These are phyloP conservation scores for Apolygus lucorum DNA, from an alignment of 1,140 invertebrate genomes.

Conservation along the genomic window DNA sequence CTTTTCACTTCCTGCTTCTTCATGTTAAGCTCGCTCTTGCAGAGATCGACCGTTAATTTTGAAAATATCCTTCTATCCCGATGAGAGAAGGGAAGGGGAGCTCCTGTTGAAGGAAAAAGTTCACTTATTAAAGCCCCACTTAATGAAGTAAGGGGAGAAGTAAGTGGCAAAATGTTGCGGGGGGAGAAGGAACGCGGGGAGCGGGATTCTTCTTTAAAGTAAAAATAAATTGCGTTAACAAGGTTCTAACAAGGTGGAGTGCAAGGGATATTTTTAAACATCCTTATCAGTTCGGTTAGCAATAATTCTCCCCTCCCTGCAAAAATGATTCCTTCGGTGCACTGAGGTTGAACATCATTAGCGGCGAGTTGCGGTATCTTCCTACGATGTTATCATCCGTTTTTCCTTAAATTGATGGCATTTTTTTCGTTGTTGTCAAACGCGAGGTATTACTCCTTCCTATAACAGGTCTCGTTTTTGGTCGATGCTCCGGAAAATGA, in stretches of 20 bases:
- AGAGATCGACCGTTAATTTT: not conserved
- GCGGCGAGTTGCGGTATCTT: slow-evolving; percentile 6
- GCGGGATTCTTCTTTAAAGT: not conserved
- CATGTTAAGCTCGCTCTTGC: no score
- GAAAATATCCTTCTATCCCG: slow-evolving; percentile 3
- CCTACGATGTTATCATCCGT: not conserved
- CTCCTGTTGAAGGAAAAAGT: not conserved
- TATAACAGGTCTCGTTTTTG: no score
- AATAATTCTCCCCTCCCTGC: slow-evolving; percentile 9
- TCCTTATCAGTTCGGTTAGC: slow-evolving; percentile 14
- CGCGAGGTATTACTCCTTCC: no score
- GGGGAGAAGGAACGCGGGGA: not conserved
- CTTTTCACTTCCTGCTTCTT: no score
- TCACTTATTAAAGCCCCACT: slow-evolving; percentile 11
- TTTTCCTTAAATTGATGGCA: not conserved
- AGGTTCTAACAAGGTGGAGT: not conserved
- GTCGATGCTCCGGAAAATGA: no score
- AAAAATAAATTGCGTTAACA: slow-evolving; percentile 15
- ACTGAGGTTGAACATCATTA: slow-evolving; percentile 1
- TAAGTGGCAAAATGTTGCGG: not conserved
- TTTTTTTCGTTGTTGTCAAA: not conserved
- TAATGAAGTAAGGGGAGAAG: slow-evolving; percentile 11
- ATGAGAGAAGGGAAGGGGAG: no score
- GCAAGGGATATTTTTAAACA: not conserved
- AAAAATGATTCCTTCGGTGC: slow-evolving; percentile 4